Base-by-base conservation (phyloP, 2,797 vertebrate genomes). In the Poeciliopsis turneri region DNA sequence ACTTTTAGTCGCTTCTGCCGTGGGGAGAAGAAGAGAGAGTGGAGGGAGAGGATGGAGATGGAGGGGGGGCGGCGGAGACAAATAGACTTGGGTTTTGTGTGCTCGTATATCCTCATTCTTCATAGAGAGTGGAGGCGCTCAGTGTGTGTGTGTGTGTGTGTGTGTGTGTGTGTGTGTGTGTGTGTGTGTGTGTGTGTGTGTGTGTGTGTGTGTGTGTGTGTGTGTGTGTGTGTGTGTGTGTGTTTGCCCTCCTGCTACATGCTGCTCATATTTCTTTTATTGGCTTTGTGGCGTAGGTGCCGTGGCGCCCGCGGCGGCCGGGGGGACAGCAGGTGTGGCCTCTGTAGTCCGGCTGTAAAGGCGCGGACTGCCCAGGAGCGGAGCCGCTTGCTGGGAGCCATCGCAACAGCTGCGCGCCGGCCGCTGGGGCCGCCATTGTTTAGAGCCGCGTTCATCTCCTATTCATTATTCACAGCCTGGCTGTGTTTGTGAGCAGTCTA, bases 1-100 rank as follows among this genome's bases (percentile, higher is more conserved):
- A 94, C 93, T 94, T 92, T 92, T 89, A 89, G 92, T 91, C 90
- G 78, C 85, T 86, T 84, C 90, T 83, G 88, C 90, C 88, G 81
- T 81, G 82, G 92, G 89, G 92, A 90, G 87, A 87, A 76, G 86
- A 76, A 84, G 86, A 85, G 89, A 61, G 90, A 80, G 85, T 18
- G 10, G 76, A 81, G 84, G 87, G 84, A 82, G 10, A 75, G 85
- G 88, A 84, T 82, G 83, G 84, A 86, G 79, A 83, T 59, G 78
- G 85, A 57, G 79, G 84, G 78, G 7, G 74, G n/a, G 76, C 78
- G 74, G 82, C 28, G 45, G 85, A 90, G 88, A 90, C 90, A 91
- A 92, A 93, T 90, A 92, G 87, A 91, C 89, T 85, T 89, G 82
- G 87, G 87, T 90, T 90, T 90, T 88, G 90, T 91, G 88, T 86